Evolutionary conservation across 2,888 invertebrate genomes (phyloP), one percentile per base, ranked within the genome.

Genomic region (Clostera curtula): DNA sequence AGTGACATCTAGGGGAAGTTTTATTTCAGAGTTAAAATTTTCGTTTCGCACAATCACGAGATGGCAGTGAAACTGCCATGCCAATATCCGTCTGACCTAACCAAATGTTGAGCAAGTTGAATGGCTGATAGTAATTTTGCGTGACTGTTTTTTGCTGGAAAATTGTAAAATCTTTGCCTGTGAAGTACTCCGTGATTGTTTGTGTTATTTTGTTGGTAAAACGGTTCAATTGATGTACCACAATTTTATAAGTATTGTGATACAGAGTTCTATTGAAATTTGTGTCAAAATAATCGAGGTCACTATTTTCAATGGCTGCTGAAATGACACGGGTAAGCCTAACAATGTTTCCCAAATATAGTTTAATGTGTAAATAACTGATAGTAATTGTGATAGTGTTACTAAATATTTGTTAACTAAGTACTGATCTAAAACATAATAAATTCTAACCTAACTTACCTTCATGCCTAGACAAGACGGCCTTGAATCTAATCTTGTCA

Each of bases 401-500:
- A n/a, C n/a, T n/a, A n/a, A n/a, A n/a, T n/a, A n/a, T n/a, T n/a
- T n/a, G n/a, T n/a, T n/a, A n/a, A n/a, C n/a, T n/a, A n/a, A n/a
- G n/a, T n/a, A n/a, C n/a, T n/a, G n/a, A n/a, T n/a, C n/a, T n/a
- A n/a, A n/a, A n/a, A n/a, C n/a, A n/a, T n/a, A n/a, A n/a, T n/a
- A n/a, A n/a, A n/a, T n/a, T n/a, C n/a, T 77, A 77, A 80, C 77
- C 77, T 59, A 67, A 77, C 76, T 72, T 77, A 72, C 60, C 55
- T 65, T 58, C 54, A 50, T 56, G 41, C 36, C 54, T 54, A 64
- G 62, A 66, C 71, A 56, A 73, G 72, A 70, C 75, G 80, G 71
- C 82, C 82, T 83, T 83, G 82, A 77, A 63, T 79, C 75, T 80
- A 82, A 80, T 82, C 75, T 77, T 70, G 76, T 74, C 67, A 69